Conservation (phyloP, 2,113 vertebrate species). For the Leucoraja erinaceus region DNA sequence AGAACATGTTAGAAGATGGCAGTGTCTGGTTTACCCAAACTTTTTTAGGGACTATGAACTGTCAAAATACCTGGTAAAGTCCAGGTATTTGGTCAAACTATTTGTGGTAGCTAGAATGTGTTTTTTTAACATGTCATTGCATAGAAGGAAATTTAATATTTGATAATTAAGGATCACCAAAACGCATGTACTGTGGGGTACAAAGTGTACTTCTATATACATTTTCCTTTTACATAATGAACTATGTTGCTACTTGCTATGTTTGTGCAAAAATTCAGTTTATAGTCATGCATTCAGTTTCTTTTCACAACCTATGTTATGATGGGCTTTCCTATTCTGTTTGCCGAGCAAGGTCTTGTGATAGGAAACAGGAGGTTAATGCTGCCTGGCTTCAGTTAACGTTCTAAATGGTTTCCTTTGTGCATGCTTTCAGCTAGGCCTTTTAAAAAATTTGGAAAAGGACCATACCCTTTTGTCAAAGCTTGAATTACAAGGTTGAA, state of each 20-base stretch:
- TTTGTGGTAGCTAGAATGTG: neutral
- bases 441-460: neutral
- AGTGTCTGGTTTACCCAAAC: neutral
- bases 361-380: conserved; percentile 15
- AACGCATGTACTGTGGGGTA: too few species aligned
- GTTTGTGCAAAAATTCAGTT: neutral
- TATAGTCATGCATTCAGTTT: neutral
- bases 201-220: neutral
- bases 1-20: neutral
- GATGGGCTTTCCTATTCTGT: neutral
- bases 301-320: neutral
- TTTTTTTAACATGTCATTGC: neutral
- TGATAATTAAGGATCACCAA: neutral
- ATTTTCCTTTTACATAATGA: neutral
- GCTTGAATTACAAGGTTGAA: neutral
- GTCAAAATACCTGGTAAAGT: neutral
- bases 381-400: conserved; percentile 12
- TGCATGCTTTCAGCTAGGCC: neutral
- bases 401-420: conserved; percentile 26
- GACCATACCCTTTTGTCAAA: conserved; percentile 25
- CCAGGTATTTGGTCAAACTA: neutral
- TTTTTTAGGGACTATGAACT: neutral
- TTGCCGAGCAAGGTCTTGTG: neutral
- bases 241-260: neutral
- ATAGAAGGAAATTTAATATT: neutral